A percentile compares a stretch with the other conserved stretches of the same genome.
phyloP scores from a whole-genome alignment of 2,888 invertebrate species.

The Desoria tigrina region DNA sequence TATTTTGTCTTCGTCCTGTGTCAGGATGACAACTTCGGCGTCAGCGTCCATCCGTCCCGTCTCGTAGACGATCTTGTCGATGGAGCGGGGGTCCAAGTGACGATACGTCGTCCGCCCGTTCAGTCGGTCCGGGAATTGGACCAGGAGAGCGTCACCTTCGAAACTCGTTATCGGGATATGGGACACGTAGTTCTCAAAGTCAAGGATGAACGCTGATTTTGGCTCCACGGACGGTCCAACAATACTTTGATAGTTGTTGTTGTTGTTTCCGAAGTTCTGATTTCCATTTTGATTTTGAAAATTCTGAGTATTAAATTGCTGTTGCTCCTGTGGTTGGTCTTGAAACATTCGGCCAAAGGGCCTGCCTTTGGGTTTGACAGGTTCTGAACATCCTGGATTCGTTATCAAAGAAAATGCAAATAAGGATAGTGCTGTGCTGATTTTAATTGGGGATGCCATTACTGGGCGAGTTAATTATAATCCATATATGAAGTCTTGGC shows the following conservation, averaged over 20 bases:
- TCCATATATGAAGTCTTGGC: too few relatives aligned
- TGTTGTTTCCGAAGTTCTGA: too few relatives aligned
- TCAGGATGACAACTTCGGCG: slow-evolving; percentile 10
- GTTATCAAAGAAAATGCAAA: too few relatives aligned
- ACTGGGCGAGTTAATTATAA: too few relatives aligned
- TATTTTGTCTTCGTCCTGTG: slow-evolving; percentile 6
- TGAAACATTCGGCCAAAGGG: too few relatives aligned
- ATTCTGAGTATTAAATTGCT: too few relatives aligned
- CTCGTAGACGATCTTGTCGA: slow-evolving; percentile 14
- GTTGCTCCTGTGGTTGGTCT: too few relatives aligned
- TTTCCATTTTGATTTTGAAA: too few relatives aligned
- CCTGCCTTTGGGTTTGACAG: too few relatives aligned
- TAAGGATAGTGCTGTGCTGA: too few relatives aligned
- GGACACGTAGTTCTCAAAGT: not conserved
- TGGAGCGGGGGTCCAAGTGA: slow-evolving; percentile 7
- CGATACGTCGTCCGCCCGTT: slow-evolving; percentile 17
- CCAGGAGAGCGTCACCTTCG: slow-evolving; percentile 18
- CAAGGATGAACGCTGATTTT: not conserved
- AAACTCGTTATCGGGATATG: slow-evolving; percentile 17
- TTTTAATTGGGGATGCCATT: too few relatives aligned
- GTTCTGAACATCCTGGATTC: too few relatives aligned
- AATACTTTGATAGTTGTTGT: not conserved
- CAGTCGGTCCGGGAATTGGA: slow-evolving; percentile 13
- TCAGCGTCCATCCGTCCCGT: not conserved
- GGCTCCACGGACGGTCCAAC: not conserved